These are phyloP conservation scores for Scophthalmus maximus DNA, from an alignment of 2,113 vertebrate genomes.

Conservation along the genomic window DNA sequence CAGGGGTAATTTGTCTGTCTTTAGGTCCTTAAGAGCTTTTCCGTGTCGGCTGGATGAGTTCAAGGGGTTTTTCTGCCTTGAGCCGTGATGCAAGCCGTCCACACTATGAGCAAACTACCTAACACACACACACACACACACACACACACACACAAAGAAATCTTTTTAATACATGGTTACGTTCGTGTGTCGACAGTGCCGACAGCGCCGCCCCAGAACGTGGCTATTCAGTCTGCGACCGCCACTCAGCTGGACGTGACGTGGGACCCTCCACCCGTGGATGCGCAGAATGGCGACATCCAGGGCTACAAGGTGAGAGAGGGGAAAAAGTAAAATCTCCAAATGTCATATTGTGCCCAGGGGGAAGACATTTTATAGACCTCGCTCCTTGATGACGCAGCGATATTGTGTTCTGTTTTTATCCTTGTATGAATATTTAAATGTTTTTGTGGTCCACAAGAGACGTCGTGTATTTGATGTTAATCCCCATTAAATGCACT, in stretches of 20 bases:
- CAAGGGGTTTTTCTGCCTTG: neutral
- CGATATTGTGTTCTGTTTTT: slow-evolving; percentile 5
- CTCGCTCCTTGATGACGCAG: neutral
- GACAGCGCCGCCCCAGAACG: slow-evolving; percentile 89
- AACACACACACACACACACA: neutral
- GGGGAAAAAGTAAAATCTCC: too few relatives aligned
- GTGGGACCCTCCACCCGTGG: slow-evolving; percentile 91
- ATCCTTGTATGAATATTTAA: slow-evolving; percentile 19
- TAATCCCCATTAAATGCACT: slow-evolving; percentile 52
- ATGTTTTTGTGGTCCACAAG: slow-evolving; percentile 19
- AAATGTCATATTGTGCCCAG: neutral
- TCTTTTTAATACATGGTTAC: neutral
- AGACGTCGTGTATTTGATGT: slow-evolving; percentile 24
- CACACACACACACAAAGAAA: neutral
- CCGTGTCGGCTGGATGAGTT: too few relatives aligned
- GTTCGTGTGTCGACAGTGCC: slow-evolving; percentile 84
- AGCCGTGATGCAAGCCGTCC: neutral
- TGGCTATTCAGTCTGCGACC: slow-evolving; percentile 87
- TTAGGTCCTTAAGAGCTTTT: neutral
- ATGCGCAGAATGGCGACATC: slow-evolving; percentile 95
- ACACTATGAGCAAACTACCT: neutral
- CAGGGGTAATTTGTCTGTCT: neutral
- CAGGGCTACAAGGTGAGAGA: slow-evolving; percentile 99
- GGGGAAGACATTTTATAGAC: neutral
- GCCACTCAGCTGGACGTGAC: slow-evolving; percentile 96